Evolutionary conservation across 2,888 invertebrate species (phyloP), one percentile per base, ranked within the genome.

Genomic region (Ypsolopha sequella): DNA sequence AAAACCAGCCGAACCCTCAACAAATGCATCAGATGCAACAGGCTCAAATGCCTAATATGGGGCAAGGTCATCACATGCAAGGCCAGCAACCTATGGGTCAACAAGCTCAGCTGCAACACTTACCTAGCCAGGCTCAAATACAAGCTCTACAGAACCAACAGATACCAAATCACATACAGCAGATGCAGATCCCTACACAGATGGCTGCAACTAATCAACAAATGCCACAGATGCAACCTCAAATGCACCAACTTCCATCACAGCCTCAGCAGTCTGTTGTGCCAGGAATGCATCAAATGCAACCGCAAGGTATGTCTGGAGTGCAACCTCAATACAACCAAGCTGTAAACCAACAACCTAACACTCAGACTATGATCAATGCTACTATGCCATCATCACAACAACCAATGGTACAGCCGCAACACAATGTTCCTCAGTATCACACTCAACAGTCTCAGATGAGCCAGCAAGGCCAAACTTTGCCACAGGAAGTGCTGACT

Each of bases 281-380:
- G n/a, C 62, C 80, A 2, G 79, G 79, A 34, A 88, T 87, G 79
- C 88, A 88, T 61, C 85, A 84, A 62, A 80, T 87, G 75, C 82
- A 85, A 56, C 87, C 86, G 50, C 86, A 84, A 57, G 73, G 74
- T 47, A 79, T 87, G 73, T 63, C 84, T 53, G 78, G 80, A 52
- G 82, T 87, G 38, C 88, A 89, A 64, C 88, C 88, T 55, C 88
- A 88, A 60, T 88, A 88, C 56, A 81, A 76, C 58, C 88, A 88
- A 66, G 78, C 85, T 54, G 87, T 88, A 36, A 79, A 70, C 54
- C 88, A 88, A 61, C 81, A 86, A 55, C 60, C 79, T 7, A 80
- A 78, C 56, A 61, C 81, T 36, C 87, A 86, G 64, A 63, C 75
- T 7, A 86, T 87, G 79, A 84, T 88, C 44, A 84, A 68, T 56